Base-by-base conservation (phyloP, 1,140 invertebrate species). In the Cotesia glomerata region DNA sequence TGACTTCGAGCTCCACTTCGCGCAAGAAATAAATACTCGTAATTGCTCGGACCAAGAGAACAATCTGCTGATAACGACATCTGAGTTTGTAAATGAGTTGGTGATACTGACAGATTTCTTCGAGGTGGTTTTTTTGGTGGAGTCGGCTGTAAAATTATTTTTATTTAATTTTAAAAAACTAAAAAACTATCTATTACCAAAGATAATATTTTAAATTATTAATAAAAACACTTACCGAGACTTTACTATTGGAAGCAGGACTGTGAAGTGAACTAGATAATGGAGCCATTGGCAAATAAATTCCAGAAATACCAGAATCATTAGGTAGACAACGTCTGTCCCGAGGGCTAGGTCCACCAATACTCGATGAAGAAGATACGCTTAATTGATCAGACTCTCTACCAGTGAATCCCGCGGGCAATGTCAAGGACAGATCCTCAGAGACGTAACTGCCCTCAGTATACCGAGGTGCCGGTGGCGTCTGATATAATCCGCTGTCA, bases 101-200 rank as follows among this genome's bases (percentile, higher is more conserved):
- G 95, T 1, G 94, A 96, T 26, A 95, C 92, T 18, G 94, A 94
- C 14, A 96, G 87, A 81, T 95, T 95, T 66, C 95, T 89, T 56
- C 95, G 88, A 0, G 95, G 95, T 66, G 95, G 95, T 84, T 96
- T 96, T 85, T 95, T 95, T 3, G 95, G 94, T 36, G 94, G 94
- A 39, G 93, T 94, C 54, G 93, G 92, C 90, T 95, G 89, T n/a
- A 86, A 83, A 49, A 76, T 68, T 52, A 74, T 77, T 74, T 58
- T 72, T 54, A 39, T 5, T 34, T 54, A 16, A 34, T 67, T 67
- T 49, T 18, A 52, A n/a, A 45, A 45, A 39, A 39, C 9, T 39
- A 39, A 39, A 0, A 8, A 5, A 39, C 9, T 39, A 8, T 9
- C 39, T 45, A 45, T 45, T n/a, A n/a, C 5, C 7, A 45, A 9